These are phyloP conservation scores for Drosophila melanica DNA, from an alignment of 1,140 invertebrate species.

Conservation along the genomic window DNA sequence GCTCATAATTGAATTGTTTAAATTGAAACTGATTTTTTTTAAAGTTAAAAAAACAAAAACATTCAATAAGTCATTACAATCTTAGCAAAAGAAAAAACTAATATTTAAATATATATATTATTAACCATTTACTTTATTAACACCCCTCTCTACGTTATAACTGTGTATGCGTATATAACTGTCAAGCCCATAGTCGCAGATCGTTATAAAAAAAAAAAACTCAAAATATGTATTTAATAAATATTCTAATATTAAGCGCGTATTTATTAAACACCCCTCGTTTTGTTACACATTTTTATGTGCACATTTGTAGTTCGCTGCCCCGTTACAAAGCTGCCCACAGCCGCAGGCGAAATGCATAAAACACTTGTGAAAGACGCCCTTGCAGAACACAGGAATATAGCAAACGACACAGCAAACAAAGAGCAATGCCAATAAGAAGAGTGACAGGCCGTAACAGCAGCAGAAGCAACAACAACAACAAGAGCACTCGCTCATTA, in stretches of 20 bases:
- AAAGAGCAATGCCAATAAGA: constrained; percentile 54
- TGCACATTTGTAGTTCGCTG: constrained; percentile 5
- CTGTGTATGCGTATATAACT: too few species aligned
- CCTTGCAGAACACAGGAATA: constrained; percentile 22
- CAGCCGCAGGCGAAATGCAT: constrained; percentile 17
- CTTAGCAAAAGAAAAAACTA: too few species aligned
- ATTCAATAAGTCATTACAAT: too few species aligned
- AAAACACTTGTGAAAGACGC: constrained; percentile 27
- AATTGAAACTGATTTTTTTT: too few species aligned
- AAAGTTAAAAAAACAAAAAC: too few species aligned
- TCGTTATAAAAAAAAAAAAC: too few species aligned
- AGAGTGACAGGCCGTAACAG: constrained; percentile 45
- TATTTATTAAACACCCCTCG: constrained; percentile 13
- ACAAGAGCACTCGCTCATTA: constrained; percentile 41
- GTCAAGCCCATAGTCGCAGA: too few species aligned
- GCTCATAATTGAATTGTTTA: too few species aligned
- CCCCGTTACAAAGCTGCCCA: constrained; percentile 27
- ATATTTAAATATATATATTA: too few species aligned
- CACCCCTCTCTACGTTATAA: background rate
- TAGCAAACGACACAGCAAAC: constrained; percentile 16
- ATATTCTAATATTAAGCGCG: too few species aligned
- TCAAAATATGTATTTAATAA: too few species aligned
- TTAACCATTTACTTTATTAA: background rate
- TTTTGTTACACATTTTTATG: constrained; percentile 2
- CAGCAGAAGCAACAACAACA: constrained; percentile 8